Conservation (phyloP, 2,113 vertebrate genomes). For the Telmatochromis bifrenatus region DNA sequence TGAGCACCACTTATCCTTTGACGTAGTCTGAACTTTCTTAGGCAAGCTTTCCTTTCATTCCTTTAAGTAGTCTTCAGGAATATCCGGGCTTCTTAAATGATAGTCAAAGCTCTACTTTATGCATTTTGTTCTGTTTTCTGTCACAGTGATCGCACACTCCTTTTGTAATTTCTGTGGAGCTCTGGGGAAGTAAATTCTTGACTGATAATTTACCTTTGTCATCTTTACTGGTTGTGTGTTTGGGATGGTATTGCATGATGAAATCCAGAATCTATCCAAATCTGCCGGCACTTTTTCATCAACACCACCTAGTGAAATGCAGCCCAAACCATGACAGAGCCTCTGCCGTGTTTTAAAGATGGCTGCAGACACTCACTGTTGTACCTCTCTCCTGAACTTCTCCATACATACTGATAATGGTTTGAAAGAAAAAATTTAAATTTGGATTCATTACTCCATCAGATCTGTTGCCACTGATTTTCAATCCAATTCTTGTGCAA, state of each 20-base stretch:
- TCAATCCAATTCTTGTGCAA: neutral
- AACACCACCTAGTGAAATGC: neutral
- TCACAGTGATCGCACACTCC: fast-evolving
- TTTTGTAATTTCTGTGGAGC: neutral
- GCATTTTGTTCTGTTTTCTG: neutral
- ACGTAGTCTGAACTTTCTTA: neutral
- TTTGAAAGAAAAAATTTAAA: neutral
- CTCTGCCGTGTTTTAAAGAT: neutral
- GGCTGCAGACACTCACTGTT: neutral
- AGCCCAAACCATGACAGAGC: neutral
- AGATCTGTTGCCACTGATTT: neutral
- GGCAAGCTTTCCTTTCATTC: neutral
- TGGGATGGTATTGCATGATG: neutral
- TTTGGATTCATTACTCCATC: neutral
- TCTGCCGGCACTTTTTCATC: neutral
- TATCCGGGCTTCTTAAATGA: neutral
- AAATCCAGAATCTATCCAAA: neutral
- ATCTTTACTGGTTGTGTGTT: neutral
- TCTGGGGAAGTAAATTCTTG: neutral
- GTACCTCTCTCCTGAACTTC: neutral
- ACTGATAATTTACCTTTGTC: neutral
- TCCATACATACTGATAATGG: neutral
- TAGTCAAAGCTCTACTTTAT: neutral
- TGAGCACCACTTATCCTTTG: neutral
- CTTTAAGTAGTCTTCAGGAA: neutral